Evolutionary conservation across 2,797 vertebrate genomes (phyloP), one percentile per base, ranked within the genome.

Genomic region (Pseudochirops corinnae): DNA sequence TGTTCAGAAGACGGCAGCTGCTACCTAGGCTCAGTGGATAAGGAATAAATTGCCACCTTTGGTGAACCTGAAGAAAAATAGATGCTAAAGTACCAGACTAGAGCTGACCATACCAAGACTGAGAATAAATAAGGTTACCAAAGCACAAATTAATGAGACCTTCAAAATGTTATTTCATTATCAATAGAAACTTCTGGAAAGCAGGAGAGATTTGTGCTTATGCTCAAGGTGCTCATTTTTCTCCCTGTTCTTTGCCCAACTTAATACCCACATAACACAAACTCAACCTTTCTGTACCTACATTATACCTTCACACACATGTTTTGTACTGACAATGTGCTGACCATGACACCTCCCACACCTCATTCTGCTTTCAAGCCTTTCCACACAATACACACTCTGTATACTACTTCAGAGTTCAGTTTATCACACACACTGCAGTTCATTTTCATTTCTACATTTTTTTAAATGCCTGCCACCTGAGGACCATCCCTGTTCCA

Each of bases 351-450:
- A 97, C 91, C 67, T 93, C 91, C 90, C 18, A 60, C 29, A 93
- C 94, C 93, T 93, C 67, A 21, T 60, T 95, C 94, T 93, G 92
- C 92, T 96, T 93, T 96, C 93, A 95, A 96, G 95, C 55, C 56
- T 96, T 91, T 96, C 93, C 14, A 39, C 39, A 94, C 94, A 97
- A 96, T 94, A 46, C 90, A 13, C 46, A 92, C 92, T 92, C 0
- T 0, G 18, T 82, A 56, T 57, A 90, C 94, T 82, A 87, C 91
- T 95, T 92, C 92, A 96, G 95, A 21, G 46, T 92, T 91, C 92
- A 26, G 39, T 53, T 91, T 52, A 62, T 91, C 94, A 90, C 4
- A 18, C 60, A 50, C 5, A 91, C 52, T 67, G 94, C 67, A 93
- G 60, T 31, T 95, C 53, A 87, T 91, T 93, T 97, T 90, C 92